Evolutionary conservation across 2,888 invertebrate genomes (phyloP), one percentile per base, ranked within the genome.

Genomic region (Clunio marinus): DNA sequence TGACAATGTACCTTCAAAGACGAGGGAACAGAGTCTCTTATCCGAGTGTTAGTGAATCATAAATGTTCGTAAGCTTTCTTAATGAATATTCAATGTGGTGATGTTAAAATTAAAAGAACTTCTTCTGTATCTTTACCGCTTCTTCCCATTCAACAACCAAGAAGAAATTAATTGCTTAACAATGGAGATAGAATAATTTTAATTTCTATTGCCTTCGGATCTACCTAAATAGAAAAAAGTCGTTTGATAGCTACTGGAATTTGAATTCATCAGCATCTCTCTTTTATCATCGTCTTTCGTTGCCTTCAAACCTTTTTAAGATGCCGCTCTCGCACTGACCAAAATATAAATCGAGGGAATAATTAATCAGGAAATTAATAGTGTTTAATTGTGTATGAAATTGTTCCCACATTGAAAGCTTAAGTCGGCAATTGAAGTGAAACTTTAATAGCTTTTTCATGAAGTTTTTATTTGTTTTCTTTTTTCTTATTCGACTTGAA

Each of bases 31-130:
- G n/a, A n/a, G n/a, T n/a, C n/a, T n/a, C n/a, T n/a, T n/a, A n/a
- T n/a, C n/a, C n/a, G n/a, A n/a, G n/a, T n/a, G n/a, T n/a, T n/a
- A n/a, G n/a, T n/a, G n/a, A n/a, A n/a, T n/a, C n/a, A n/a, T n/a
- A n/a, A n/a, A 35, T 35, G 13, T 35, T n/a, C n/a, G 8, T 35
- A 35, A 35, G 13, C 8, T n/a, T 13, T 13, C 24, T 13, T 55
- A 55, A 55, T 55, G 24, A 55, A 55, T 55, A 55, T 55, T 55
- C 51, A 55, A 55, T 55, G 17, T 51, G 51, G 13, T 20, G 51
- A 10, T 13, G 51, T 41, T 41, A 41, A 13, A 41, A 41, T 41
- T 41, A 41, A 13, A 41, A 41, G 10, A 2, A 41, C n/a, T n/a
- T n/a, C n/a, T n/a, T n/a, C n/a, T n/a, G n/a, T n/a, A n/a, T n/a